Base-by-base conservation (phyloP, 1,140 invertebrate species). In the Trachymyrmex cornetzi region DNA sequence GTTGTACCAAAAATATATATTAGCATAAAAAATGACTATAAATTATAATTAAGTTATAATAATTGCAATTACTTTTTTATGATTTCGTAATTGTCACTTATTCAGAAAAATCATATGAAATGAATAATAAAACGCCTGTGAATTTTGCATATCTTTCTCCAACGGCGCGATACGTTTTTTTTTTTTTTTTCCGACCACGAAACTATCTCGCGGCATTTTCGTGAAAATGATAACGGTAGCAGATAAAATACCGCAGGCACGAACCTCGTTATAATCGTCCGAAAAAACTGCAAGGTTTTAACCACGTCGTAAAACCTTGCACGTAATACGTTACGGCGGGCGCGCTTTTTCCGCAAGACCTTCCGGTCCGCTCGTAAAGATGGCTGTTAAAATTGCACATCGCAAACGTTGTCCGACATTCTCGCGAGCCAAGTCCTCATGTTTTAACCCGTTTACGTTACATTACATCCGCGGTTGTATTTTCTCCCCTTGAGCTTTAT, bases 241-340 rank as follows among this genome's bases (percentile, higher is more conserved):
- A 53, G 38, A n/a, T 67, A 63, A 74, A 74, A 84, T 75, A 0
- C 34, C 14, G 66, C n/a, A 7, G 34, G 66, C 53, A 57, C 22
- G 59, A 67, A 55, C 63, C 27, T n/a, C n/a, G 69, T 30, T 61
- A 74, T 63, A 63, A 74, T 63, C 24, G 53, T 0, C 55, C 3
- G 7, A 77, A 61, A 77, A 81, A 57, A 81, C 55, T 30, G 67
- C 53, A 72, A 61, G 69, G n/a, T 61, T 84, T 84, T 84, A 38
- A 84, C 55, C 55, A 22, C 38, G 69, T 84, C 55, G 80, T 84
- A 75, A 84, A 48, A 44, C 24, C 55, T 44, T 27, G 12, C 4
- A 24, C 67, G 38, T 72, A 57, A 82, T 82, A 72, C 34, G 19
- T 82, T 74, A 61, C 55, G 24, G 55, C 53, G 53, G 53, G 19